Percentiles rank a stretch among this genome's conserved stretches.
Evolutionary conservation across 2,113 vertebrate genomes (phyloP).

Genomic region (Agapornis roseicollis): DNA sequence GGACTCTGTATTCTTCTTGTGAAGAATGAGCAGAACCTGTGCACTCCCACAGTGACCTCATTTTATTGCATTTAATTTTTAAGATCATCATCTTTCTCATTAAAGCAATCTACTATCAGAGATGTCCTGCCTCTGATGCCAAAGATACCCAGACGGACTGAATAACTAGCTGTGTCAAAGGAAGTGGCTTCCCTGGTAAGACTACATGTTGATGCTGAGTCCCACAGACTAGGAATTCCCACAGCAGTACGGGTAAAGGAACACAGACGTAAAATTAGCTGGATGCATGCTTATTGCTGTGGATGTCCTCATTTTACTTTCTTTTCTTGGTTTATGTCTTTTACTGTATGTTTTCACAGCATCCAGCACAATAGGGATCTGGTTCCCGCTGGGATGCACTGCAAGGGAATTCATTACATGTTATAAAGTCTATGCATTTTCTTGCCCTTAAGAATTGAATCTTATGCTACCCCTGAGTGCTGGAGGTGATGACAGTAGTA

Average conservation of each 20-base stretch:
- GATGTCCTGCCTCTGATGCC: not conserved
- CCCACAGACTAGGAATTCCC: not conserved
- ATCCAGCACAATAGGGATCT: not conserved
- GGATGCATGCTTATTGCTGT: not conserved
- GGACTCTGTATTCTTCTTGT: not conserved
- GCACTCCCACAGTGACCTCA: accelerated
- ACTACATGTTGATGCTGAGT: not conserved
- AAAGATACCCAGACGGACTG: not conserved
- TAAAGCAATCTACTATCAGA: not conserved
- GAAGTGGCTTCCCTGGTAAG: not conserved
- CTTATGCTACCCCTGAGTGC: not conserved
- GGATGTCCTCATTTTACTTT: not conserved
- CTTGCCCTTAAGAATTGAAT: not conserved
- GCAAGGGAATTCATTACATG: not conserved
- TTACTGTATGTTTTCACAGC: not conserved
- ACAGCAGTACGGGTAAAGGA: not conserved
- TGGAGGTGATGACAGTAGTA: not conserved
- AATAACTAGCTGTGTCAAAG: not conserved
- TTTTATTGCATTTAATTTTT: not conserved
- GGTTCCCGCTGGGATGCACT: not conserved
- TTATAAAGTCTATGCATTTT: not conserved
- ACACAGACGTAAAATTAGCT: not conserved
- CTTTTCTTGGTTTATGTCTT: not conserved
- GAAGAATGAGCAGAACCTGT: not conserved
- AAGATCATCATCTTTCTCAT: not conserved